Evolutionary conservation across 2,797 vertebrate species (phyloP).

Genomic region (Micromesistius poutassou): DNA sequence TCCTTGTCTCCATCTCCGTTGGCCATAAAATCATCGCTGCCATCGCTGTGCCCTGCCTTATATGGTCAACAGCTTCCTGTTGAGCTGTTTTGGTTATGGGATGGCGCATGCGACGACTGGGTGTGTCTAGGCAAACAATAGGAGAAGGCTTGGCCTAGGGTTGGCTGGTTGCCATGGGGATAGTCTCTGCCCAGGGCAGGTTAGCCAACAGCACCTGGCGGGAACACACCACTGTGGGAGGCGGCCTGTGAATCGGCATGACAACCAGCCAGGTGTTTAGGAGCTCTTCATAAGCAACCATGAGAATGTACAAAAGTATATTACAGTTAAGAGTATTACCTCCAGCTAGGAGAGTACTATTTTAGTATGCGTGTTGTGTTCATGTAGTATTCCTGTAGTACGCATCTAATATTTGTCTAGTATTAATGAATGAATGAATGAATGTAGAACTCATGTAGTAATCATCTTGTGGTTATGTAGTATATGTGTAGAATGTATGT

Average conservation of each 20-base stretch:
- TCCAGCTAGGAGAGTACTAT: background rate
- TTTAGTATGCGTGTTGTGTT: background rate
- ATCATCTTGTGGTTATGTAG: background rate
- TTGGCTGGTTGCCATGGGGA: conserved; percentile 32
- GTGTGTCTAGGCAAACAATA: conserved; percentile 40
- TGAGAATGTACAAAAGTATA: background rate
- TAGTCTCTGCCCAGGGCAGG: conserved; percentile 15
- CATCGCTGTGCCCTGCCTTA: background rate
- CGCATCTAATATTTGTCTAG: background rate
- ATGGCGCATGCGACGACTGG: conserved; percentile 26
- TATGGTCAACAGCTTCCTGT: conserved; percentile 6
- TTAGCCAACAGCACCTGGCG: conserved; percentile 4
- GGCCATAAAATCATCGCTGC: background rate
- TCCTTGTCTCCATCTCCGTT: background rate
- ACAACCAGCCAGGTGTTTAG: background rate
- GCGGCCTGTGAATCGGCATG: background rate
- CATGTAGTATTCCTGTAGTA: background rate
- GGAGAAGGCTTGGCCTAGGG: background rate
- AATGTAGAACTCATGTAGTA: background rate
- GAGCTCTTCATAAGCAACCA: background rate
- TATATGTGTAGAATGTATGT: background rate
- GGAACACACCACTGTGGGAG: background rate
- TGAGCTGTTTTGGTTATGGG: conserved; percentile 29
- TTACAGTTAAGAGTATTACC: background rate
- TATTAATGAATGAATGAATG: background rate